Percentiles rank a stretch among this genome's conserved stretches.
Evolutionary conservation across 2,888 invertebrate genomes (phyloP).

Genomic region (Eilema depressum): DNA sequence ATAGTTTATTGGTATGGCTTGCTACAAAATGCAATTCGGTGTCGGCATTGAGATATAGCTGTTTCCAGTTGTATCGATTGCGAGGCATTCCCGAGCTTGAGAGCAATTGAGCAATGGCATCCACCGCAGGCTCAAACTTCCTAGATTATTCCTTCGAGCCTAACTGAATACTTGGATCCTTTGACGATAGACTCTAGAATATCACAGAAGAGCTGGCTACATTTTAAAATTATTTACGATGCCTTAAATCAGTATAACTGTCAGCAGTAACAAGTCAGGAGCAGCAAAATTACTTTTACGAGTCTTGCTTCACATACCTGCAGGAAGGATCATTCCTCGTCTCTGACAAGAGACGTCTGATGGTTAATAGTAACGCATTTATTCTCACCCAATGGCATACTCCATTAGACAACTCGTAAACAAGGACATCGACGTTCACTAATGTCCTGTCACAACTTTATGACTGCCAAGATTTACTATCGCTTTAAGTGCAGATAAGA

Average conservation of each 20-base stretch:
- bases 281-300: constrained; percentile 55
- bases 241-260: constrained; percentile 6
- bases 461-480: constrained; percentile 56
- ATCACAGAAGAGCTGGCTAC: constrained; percentile 35
- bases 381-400: constrained; percentile 68
- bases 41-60: constrained; percentile 60
- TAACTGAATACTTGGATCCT: constrained; percentile 54
- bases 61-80: constrained; percentile 60
- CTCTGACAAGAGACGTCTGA: constrained; percentile 54
- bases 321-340: constrained; percentile 39
- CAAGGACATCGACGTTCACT: constrained; percentile 79
- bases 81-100: constrained; percentile 53
- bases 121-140: constrained; percentile 63
- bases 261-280: constrained; percentile 29
- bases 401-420: constrained; percentile 82
- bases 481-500: constrained; percentile 62
- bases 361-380: constrained; percentile 73
- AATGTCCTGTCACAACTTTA: constrained; percentile 79
- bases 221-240: constrained; percentile 12
- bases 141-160: constrained; percentile 70
- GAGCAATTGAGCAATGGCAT: constrained; percentile 73
- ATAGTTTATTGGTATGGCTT: constrained; percentile 49
- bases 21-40: constrained; percentile 47
- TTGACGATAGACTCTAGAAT: constrained; percentile 49
- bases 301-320: constrained; percentile 53